Base-by-base conservation (phyloP, 1,140 invertebrate species). In the Drosophila auraria region DNA sequence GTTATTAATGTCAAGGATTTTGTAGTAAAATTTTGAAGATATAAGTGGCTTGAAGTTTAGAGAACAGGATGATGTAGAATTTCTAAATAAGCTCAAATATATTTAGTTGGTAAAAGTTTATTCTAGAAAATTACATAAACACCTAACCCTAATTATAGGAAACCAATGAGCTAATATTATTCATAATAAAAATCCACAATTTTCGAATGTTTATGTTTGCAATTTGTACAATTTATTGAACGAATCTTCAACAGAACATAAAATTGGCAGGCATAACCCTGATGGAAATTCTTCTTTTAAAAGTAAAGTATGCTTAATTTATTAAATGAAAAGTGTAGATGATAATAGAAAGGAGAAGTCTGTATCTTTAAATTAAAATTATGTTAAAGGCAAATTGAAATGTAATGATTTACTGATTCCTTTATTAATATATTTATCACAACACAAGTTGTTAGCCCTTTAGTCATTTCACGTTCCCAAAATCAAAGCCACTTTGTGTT, bases 231-330 rank as follows among this genome's bases (percentile, higher is more conserved):
- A 40, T 38, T 56, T 56, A 56, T 56, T 14, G 12, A 56, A 56
- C 33, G 33, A 40, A 58, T 58, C 36, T 40, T 58, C 8, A 40
- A 58, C 56, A 58, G 33, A 58, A 40, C 20, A 58, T 58, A 40
- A 42, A 58, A 23, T 42, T 25, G 8, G 0, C 1, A 50, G 42
- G 33, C 58, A 61, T 11, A 20, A 15, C 14, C 44, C 58, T 23
- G 20, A 61, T 23, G 58, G 17, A 5, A 49, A 25, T 58, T 42
- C 5, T 3, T n/a, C 4, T 25, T 57, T 42, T 5, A 40, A 58
- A 44, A 25, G 20, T 12, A 23, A n/a, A 25, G 15, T 12, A 23
- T 56, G 12, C 3, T 3, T 20, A 33, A 17, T 30, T 20, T 36
- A 5, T 36, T 36, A 15, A 20, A 54, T 15, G 1, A 11, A 56